A percentile compares a stretch with the other conserved stretches of the same genome.
phyloP scores from a whole-genome alignment of 2,797 vertebrate species.

The Propithecus perrieri region DNA sequence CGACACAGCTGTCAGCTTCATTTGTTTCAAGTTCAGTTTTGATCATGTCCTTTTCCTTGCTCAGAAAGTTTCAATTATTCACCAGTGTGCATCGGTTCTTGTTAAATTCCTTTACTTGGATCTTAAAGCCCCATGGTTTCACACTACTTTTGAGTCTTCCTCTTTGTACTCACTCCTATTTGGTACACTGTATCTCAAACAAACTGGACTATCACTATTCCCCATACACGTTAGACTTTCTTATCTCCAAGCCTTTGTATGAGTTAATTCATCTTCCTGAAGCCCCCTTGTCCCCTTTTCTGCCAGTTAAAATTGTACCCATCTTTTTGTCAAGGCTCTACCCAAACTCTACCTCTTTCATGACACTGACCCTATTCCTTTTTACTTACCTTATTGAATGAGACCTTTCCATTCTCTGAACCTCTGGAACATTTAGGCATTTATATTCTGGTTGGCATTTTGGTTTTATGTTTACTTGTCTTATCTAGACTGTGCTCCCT shows the following conservation, averaged over 20 bases:
- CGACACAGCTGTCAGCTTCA: neutral
- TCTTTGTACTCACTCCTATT: neutral
- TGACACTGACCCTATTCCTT: neutral
- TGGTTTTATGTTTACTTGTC: neutral
- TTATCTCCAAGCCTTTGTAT: neutral
- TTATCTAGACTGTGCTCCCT: neutral
- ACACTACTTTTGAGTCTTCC: neutral
- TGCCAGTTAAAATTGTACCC: neutral
- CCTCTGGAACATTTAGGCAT: neutral
- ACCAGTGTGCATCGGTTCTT: neutral
- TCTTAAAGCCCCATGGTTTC: neutral
- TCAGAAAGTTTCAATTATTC: neutral
- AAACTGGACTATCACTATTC: neutral
- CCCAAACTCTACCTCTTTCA: neutral
- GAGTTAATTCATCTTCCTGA: neutral
- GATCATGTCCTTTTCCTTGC: neutral
- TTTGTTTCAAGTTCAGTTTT: neutral
- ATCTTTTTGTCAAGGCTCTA: neutral
- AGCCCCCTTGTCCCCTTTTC: neutral
- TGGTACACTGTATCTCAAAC: neutral
- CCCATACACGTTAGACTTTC: neutral
- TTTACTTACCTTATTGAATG: neutral
- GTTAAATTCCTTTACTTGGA: neutral
- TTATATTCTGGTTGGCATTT: constrained; percentile 3
- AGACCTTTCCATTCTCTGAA: neutral